A percentile compares a stretch with the other conserved stretches of the same genome.
phyloP scores from a whole-genome alignment of 2,113 vertebrate species.

The Sprattus sprattus region DNA sequence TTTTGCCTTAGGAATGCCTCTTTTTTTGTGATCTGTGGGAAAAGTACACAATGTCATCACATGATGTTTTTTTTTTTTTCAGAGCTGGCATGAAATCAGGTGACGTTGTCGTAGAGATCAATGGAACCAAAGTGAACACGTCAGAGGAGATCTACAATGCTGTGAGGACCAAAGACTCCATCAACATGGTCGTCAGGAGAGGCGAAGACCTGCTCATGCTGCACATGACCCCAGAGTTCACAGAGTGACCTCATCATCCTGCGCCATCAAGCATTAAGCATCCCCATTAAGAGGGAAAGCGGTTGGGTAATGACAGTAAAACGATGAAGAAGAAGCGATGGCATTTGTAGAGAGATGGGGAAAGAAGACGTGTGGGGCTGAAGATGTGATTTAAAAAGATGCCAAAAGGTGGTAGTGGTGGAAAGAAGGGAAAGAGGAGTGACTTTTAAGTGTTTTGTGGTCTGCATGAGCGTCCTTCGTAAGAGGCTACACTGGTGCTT shows the following conservation, averaged over 20 bases:
- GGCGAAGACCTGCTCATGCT: conserved; percentile 72
- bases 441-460: not conserved
- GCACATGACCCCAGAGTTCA: conserved; percentile 81
- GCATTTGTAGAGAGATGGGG: not conserved
- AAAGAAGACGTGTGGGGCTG: not conserved
- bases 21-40: not conserved
- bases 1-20: not conserved
- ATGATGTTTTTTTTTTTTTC: not conserved
- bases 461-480: not conserved
- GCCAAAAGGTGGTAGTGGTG: not conserved
- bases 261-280: not conserved
- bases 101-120: conserved; percentile 58
- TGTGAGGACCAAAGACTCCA: conserved; percentile 74
- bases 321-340: not conserved
- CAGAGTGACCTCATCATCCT: conserved; percentile 67
- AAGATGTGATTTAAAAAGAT: not conserved
- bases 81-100: conserved; percentile 54
- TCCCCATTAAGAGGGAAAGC: not conserved
- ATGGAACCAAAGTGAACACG: conserved; percentile 62
- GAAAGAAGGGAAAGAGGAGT: not conserved
- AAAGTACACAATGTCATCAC: too few species aligned
- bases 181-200: conserved; percentile 80
- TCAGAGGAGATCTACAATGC: conserved; percentile 88
- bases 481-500: not conserved
- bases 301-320: not conserved